Conservation (phyloP, 2,113 vertebrate species). For the Isurus oxyrinchus region DNA sequence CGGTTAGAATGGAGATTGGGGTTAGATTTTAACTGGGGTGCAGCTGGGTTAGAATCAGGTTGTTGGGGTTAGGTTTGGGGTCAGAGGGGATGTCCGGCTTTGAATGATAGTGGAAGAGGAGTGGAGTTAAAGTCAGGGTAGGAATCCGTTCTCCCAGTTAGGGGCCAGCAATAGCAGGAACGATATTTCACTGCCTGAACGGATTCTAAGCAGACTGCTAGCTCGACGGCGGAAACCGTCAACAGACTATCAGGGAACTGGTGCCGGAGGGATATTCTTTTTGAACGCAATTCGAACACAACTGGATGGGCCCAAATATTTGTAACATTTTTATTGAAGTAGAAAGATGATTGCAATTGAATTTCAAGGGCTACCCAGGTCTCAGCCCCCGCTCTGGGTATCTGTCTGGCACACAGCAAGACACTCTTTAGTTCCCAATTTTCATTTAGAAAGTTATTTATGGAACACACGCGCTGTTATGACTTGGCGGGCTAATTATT, state of each 20-base stretch:
- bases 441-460: constrained; percentile 23
- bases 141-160: not conserved
- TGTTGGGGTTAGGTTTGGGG: not conserved
- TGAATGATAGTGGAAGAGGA: no score
- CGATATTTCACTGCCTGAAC: not conserved
- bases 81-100: not conserved
- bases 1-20: no score
- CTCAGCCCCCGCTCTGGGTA: not conserved
- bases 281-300: not conserved
- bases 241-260: not conserved
- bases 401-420: constrained; percentile 11
- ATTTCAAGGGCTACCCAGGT: not conserved
- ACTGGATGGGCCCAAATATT: not conserved
- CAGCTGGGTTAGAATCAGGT: not conserved
- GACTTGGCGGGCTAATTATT: constrained; percentile 11
- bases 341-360: not conserved
- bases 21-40: not conserved
- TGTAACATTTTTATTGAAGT: not conserved
- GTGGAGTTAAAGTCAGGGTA: not conserved
- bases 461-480: constrained; percentile 18
- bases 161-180: no score
- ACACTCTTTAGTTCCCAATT: not conserved
- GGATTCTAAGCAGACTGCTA: not conserved
- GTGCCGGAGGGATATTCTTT: not conserved
- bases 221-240: not conserved